These are phyloP conservation scores for Sweltsa coloradensis DNA, from an alignment of 1,140 invertebrate species.

Conservation along the genomic window DNA sequence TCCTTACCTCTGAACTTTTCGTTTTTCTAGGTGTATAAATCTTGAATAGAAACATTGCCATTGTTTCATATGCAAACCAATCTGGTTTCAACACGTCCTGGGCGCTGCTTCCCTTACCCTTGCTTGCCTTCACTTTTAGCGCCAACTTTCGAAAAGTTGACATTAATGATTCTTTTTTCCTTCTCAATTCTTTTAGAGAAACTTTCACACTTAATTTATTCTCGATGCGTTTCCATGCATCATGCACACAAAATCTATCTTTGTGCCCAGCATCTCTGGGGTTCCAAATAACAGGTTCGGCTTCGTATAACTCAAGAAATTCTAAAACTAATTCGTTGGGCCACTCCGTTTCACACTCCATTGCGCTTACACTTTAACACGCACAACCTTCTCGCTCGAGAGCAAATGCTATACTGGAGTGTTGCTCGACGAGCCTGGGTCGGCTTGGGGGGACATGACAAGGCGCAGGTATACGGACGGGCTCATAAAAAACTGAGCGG, in stretches of 20 bases:
- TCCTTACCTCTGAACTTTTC: not conserved
- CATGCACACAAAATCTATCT: constrained; percentile 12
- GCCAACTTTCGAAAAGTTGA: constrained; percentile 16
- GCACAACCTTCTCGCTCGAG: too few relatives aligned
- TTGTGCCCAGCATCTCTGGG: constrained; percentile 16
- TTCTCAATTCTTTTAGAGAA: constrained; percentile 18
- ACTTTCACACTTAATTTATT: constrained; percentile 4
- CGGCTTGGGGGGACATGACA: too few relatives aligned
- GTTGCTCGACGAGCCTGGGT: too few relatives aligned
- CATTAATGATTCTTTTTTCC: constrained; percentile 24
- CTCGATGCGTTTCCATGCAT: constrained; percentile 15
- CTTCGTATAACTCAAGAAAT: constrained; percentile 17
- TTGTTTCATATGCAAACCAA: constrained; percentile 21
- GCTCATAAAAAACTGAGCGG: too few relatives aligned
- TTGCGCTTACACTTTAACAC: too few relatives aligned
- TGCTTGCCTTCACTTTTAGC: constrained; percentile 15
- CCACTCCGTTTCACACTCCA: constrained; percentile 13
- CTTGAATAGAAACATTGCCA: constrained; percentile 13
- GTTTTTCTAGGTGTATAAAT: not conserved
- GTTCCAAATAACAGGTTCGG: constrained; percentile 17
- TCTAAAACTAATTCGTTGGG: constrained; percentile 15
- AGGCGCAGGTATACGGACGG: too few relatives aligned
- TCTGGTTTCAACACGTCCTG: constrained; percentile 17
- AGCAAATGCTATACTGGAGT: too few relatives aligned
- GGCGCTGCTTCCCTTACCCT: constrained; percentile 9